Conservation (phyloP, 2,888 invertebrate genomes). For the Eurois occulta region DNA sequence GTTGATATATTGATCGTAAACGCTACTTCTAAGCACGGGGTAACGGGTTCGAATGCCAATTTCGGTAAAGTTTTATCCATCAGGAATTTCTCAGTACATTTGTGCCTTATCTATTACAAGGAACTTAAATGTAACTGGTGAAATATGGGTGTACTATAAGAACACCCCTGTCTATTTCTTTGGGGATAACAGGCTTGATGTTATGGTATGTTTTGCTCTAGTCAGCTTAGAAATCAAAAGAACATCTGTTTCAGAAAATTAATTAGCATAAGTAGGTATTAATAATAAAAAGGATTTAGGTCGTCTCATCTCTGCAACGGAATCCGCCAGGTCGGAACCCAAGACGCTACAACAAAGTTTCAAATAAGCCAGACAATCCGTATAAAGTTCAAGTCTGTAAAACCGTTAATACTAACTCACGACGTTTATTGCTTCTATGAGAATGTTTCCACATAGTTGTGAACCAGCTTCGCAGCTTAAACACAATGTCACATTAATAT, state of each 20-base stretch:
- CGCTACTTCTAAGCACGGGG: background rate
- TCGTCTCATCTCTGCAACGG: background rate
- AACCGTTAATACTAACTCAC: background rate
- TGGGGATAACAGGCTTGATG: background rate
- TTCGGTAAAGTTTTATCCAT: background rate
- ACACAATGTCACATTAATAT: constrained; percentile 36
- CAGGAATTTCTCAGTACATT: too few relatives aligned
- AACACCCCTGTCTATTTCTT: too few relatives aligned
- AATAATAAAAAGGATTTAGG: background rate
- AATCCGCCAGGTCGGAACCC: background rate
- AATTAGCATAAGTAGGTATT: background rate
- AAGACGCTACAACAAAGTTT: background rate
- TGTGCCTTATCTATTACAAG: too few relatives aligned
- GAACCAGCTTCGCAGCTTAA: constrained; percentile 25
- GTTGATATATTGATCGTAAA: background rate
- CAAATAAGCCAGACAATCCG: background rate
- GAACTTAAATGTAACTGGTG: background rate
- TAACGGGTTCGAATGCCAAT: background rate
- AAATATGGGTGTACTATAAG: background rate
- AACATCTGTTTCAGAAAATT: background rate
- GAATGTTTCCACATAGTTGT: constrained; percentile 1
- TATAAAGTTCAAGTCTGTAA: background rate
- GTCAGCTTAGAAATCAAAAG: background rate
- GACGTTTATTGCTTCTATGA: background rate
- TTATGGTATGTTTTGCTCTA: background rate